phyloP scores from a whole-genome alignment of 1,140 invertebrate species.

The Goniozus legneri region DNA sequence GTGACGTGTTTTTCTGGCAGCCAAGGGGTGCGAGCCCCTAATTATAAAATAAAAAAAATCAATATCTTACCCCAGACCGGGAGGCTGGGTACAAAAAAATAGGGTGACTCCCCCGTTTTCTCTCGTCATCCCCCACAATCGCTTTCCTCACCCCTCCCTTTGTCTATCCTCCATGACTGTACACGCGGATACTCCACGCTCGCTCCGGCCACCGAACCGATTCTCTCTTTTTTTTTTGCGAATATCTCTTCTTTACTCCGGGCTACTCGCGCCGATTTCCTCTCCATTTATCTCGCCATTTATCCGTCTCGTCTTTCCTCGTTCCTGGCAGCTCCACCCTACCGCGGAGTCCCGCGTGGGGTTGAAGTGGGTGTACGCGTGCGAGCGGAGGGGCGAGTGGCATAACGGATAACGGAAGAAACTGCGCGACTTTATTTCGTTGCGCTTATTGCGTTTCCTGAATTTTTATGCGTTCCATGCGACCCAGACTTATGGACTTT shows the following conservation, averaged over 20 bases:
- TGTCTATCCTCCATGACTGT: background rate
- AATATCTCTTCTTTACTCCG: too few species aligned
- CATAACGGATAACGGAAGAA: constrained; percentile 36
- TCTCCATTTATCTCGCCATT: too few species aligned
- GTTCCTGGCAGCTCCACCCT: too few species aligned
- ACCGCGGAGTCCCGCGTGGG: constrained; percentile 7
- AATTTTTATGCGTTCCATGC: constrained; percentile 40
- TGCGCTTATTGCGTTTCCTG: constrained; percentile 44
- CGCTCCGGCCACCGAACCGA: constrained; percentile 34
- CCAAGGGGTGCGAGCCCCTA: constrained; percentile 50
- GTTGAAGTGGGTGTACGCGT: background rate
- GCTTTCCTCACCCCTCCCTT: background rate
- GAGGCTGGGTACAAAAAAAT: constrained; percentile 44
- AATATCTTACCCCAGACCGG: constrained; percentile 51
- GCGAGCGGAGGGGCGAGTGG: background rate
- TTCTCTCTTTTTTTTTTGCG: too few species aligned
- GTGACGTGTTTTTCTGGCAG: constrained; percentile 51
- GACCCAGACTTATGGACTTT: constrained; percentile 28
- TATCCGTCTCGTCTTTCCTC: too few species aligned
- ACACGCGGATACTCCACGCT: constrained; percentile 31
- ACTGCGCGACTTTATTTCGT: constrained; percentile 41
- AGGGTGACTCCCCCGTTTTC: constrained; percentile 44
- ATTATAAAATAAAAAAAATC: constrained; percentile 58
- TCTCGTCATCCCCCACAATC: constrained; percentile 15
- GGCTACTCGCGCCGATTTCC: too few species aligned